A percentile compares a stretch with the other conserved stretches of the same genome.
Conservation (phyloP, 2,113 vertebrate genomes). For the Turdus rufiventris region DNA sequence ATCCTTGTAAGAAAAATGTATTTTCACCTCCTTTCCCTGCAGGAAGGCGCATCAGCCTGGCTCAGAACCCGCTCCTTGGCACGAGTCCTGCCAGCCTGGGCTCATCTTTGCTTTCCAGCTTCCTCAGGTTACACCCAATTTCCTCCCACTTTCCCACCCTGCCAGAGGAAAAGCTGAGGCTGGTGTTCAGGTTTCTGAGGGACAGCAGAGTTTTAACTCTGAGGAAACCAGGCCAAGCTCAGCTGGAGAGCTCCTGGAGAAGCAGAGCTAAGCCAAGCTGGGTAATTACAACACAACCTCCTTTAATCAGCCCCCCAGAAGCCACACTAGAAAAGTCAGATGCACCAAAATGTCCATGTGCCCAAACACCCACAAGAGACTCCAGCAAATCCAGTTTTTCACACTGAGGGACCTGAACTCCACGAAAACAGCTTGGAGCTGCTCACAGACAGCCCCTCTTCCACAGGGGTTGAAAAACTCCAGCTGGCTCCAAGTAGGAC, state of each 20-base stretch:
- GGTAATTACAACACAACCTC: not conserved
- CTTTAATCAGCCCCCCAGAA: not conserved
- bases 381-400: not conserved
- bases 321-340: not conserved
- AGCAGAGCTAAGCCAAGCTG: not conserved
- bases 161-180: not conserved
- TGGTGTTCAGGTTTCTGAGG: not conserved
- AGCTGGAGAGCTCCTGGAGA: not conserved
- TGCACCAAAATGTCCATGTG: rapidly evolving
- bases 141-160: not conserved
- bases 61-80: not conserved
- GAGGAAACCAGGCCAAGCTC: not conserved
- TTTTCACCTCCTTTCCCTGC: not conserved
- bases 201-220: not conserved
- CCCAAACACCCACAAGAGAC: not conserved
- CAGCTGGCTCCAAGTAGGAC: not conserved
- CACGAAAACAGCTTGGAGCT: not conserved
- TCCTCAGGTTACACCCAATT: not conserved
- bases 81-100: not conserved
- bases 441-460: not conserved
- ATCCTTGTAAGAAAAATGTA: not conserved
- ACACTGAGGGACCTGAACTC: not conserved
- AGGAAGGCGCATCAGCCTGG: not conserved
- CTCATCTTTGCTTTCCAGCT: not conserved
- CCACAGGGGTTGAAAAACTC: not conserved